phyloP scores from a whole-genome alignment of 1,140 invertebrate species.

The Diorhabda carinulata region DNA sequence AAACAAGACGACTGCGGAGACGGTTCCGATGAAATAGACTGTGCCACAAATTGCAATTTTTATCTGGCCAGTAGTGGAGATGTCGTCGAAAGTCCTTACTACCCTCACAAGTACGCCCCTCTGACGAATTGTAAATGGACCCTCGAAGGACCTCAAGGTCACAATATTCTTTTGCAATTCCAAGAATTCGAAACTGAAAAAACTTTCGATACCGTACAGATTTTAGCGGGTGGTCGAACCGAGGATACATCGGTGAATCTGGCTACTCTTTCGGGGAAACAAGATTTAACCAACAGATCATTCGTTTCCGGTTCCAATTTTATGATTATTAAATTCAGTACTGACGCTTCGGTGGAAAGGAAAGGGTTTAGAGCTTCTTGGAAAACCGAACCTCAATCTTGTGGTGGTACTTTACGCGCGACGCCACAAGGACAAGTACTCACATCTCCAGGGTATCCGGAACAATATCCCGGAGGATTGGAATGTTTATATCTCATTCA shows the following conservation, averaged over 20 bases:
- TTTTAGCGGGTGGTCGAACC: conserved; percentile 89
- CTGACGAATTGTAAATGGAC: conserved; percentile 96
- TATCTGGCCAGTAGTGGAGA: conserved; percentile 93
- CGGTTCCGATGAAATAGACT: conserved; percentile 87
- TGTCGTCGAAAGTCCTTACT: conserved; percentile 90
- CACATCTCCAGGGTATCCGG: conserved; percentile 86
- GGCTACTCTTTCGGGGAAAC: conserved; percentile 85
- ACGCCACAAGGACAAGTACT: conserved; percentile 78
- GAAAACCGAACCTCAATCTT: conserved; percentile 89
- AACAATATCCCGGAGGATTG: conserved; percentile 86
- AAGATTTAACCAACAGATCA: conserved; percentile 74
- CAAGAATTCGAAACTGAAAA: conserved; percentile 97
- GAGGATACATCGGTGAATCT: conserved; percentile 90
- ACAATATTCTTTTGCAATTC: conserved; percentile 88
- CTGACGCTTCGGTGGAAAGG: conserved; percentile 88
- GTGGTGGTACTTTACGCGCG: conserved; percentile 78
- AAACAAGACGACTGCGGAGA: conserved; percentile 92
- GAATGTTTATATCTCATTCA: conserved; percentile 92
- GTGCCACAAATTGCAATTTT: conserved; percentile 80
- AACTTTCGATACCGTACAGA: conserved; percentile 92
- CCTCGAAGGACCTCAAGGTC: conserved; percentile 90
- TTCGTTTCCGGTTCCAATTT: conserved; percentile 95
- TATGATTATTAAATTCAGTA: conserved; percentile 96
- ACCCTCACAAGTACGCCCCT: conserved; percentile 86
- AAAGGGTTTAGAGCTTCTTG: conserved; percentile 91